Conservation (phyloP, 2,797 vertebrate genomes). For the Sciurus carolinensis region DNA sequence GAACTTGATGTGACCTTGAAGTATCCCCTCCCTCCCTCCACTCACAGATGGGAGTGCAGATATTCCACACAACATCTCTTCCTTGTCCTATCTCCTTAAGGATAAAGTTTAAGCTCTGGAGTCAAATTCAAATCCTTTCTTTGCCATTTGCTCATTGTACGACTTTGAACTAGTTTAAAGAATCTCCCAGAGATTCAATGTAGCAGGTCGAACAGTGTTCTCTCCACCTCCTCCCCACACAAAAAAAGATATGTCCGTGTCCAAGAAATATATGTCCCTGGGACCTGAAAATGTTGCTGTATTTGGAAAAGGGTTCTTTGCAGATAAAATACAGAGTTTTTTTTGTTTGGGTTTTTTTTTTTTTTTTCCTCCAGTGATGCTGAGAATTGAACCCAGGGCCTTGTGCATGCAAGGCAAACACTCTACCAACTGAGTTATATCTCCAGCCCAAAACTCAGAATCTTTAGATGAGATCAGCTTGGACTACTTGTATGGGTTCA, state of each 20-base stretch:
- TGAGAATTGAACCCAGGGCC: no score
- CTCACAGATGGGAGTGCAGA: background rate
- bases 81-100: background rate
- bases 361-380: no score
- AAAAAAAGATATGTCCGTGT: no score
- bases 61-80: background rate
- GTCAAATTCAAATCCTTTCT: background rate
- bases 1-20: background rate
- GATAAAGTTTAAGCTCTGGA: background rate
- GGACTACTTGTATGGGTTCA: background rate
- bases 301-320: background rate
- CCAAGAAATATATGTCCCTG: background rate
- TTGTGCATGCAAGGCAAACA: no score
- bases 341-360: no score
- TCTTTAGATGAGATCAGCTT: background rate
- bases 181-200: background rate
- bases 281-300: background rate
- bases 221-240: no score
- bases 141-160: background rate
- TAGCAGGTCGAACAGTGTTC: background rate
- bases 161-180: background rate
- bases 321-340: no score
- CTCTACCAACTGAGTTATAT: no score
- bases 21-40: background rate
- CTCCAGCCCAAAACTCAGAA: background rate